Conservation (phyloP, 2,797 vertebrate genomes). For the Acrocephalus scirpaceus region DNA sequence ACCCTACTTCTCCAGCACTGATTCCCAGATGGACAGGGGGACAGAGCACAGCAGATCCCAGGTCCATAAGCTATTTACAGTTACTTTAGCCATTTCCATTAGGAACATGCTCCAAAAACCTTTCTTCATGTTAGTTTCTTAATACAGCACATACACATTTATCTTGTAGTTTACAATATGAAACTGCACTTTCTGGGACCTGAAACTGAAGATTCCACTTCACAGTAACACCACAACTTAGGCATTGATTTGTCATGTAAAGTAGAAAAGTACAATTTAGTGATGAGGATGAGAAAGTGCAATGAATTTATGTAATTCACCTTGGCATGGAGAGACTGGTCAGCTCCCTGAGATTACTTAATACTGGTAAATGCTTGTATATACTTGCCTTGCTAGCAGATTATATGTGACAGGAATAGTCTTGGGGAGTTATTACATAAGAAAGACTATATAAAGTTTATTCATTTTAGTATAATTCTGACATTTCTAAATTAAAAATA, state of each 20-base stretch:
- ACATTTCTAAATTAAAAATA: constrained; percentile 22
- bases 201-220: neutral
- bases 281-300: neutral
- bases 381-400: neutral
- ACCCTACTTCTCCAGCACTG: neutral
- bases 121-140: neutral
- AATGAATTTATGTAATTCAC: neutral
- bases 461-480: constrained; percentile 33
- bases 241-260: neutral
- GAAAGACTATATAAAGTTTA: constrained; percentile 12
- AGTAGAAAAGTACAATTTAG: neutral
- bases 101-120: neutral
- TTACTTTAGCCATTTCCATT: neutral
- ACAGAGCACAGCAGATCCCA: neutral
- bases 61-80: neutral
- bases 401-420: constrained; percentile 31
- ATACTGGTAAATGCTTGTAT: neutral
- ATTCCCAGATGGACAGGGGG: neutral
- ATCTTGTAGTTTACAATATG: neutral
- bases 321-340: neutral
- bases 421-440: constrained; percentile 39
- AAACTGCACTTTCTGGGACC: neutral
- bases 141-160: neutral
- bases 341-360: neutral
- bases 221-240: neutral